Conservation (phyloP, 1,140 invertebrate species). For the Alviniconcha marisindica region DNA sequence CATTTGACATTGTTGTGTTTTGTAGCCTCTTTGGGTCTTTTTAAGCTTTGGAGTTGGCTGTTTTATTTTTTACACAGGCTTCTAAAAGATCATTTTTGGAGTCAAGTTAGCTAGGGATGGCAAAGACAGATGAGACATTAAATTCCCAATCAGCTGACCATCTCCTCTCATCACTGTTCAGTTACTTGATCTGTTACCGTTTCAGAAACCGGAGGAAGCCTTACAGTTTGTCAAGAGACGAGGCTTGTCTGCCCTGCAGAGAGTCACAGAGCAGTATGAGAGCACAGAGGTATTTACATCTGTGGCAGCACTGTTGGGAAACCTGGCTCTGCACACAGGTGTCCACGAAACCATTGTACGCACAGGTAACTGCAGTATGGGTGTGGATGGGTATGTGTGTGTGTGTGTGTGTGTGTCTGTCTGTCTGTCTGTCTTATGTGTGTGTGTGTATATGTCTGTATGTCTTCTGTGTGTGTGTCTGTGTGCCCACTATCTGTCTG, state of each 20-base stretch:
- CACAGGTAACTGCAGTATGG: conserved; percentile 23
- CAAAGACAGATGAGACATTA: too few relatives aligned
- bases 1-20: too few relatives aligned
- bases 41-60: not conserved
- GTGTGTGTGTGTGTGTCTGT: not conserved
- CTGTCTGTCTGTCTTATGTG: not conserved
- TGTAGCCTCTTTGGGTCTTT: too few relatives aligned
- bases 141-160: too few relatives aligned
- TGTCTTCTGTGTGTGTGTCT: not conserved
- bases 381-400: too few relatives aligned
- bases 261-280: not conserved
- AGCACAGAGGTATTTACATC: not conserved
- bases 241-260: conserved; percentile 21
- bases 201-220: not conserved
- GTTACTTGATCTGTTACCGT: not conserved
- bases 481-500: not conserved
- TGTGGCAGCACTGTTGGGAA: conserved; percentile 3
- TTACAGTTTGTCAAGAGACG: not conserved
- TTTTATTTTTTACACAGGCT: too few relatives aligned
- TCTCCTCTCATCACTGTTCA: too few relatives aligned
- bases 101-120: too few relatives aligned
- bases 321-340: not conserved
- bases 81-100: too few relatives aligned
- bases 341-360: not conserved
- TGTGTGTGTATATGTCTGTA: not conserved